Base-by-base conservation (phyloP, 2,797 vertebrate species). In the Echiichthys vipera region DNA sequence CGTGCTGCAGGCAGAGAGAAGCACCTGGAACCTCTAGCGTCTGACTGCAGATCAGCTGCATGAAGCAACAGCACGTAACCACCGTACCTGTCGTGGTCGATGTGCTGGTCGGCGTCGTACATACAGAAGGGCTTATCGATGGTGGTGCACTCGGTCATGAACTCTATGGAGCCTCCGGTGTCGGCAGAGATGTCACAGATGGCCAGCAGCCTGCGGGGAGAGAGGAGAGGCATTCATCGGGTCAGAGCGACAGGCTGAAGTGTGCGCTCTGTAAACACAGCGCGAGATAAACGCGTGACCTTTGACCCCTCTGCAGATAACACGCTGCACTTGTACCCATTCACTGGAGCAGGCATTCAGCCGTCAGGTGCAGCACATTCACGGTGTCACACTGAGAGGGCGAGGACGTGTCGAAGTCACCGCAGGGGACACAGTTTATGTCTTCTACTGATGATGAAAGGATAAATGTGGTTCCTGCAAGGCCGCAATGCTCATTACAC, bases 141-240 rank as follows among this genome's bases (percentile, higher is more conserved):
- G 50, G 96, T 98, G 1, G 98, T 99, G 76, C 97, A 99, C 46
- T 97, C 97, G 0, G 94, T 98, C 98, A 99, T 98, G 88, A 99
- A 99, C 85, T 96, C 96, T 77, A 99, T 99, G 7, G 98, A 99
- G 43, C 98, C 98, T n/a, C 95, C 97, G 0, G 96, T 91, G 74
- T 99, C 98, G 0, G 98, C 97, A 12, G 98, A 99, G 83, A 99
- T 99, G 93, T 99, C 98, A 61, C 98, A 98, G 84, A 99, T 98
- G 17, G 97, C 97, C 88, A 99, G 78, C 57, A 99, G 92, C 79
- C 98, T 99, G 91, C 24, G 84, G 12, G 9, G 11, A 66, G 34
- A 70, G 57, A 56, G 15, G 25, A 15, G 11, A 40, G 14, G 11
- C 1, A 2, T 42, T 56, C 6, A 55, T 9, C 64, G 54, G 55